A percentile compares a stretch with the other conserved stretches of the same genome.
Evolutionary conservation across 2,113 vertebrate genomes (phyloP).

Genomic region (Oenanthe oenanthe): DNA sequence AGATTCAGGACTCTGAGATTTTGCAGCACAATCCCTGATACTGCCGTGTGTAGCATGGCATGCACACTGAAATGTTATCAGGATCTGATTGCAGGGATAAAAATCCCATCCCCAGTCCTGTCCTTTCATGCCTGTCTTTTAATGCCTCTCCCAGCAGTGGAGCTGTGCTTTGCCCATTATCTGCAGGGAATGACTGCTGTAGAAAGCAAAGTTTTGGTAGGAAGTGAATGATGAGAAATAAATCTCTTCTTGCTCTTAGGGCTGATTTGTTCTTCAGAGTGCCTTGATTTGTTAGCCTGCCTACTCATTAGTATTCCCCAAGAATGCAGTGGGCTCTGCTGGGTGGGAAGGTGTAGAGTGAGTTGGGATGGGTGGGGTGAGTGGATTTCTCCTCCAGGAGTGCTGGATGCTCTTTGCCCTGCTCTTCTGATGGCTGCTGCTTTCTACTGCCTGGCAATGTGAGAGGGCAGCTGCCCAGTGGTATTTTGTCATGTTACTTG

Average conservation of each 20-base stretch:
- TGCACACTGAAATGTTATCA: background rate
- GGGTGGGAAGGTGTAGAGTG: background rate
- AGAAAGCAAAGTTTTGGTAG: background rate
- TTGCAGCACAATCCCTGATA: background rate
- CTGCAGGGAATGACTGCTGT: background rate
- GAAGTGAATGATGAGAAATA: background rate
- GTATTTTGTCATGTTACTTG: background rate
- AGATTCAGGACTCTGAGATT: background rate
- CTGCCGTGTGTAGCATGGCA: background rate
- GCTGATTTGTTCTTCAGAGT: background rate
- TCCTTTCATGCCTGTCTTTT: background rate
- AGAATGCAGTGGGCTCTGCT: background rate
- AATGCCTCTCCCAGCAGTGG: background rate
- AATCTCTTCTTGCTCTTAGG: background rate
- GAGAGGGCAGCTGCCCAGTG: background rate
- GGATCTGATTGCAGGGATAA: background rate
- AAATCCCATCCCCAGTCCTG: background rate
- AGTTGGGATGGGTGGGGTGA: background rate
- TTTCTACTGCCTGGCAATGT: background rate
- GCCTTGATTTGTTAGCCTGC: background rate
- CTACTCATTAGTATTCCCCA: background rate
- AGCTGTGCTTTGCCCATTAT: background rate
- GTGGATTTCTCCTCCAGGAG: background rate
- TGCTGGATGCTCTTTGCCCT: background rate
- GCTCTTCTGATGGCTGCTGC: background rate